Base-by-base conservation (phyloP, 2,113 vertebrate species). In the Otus sunia region DNA sequence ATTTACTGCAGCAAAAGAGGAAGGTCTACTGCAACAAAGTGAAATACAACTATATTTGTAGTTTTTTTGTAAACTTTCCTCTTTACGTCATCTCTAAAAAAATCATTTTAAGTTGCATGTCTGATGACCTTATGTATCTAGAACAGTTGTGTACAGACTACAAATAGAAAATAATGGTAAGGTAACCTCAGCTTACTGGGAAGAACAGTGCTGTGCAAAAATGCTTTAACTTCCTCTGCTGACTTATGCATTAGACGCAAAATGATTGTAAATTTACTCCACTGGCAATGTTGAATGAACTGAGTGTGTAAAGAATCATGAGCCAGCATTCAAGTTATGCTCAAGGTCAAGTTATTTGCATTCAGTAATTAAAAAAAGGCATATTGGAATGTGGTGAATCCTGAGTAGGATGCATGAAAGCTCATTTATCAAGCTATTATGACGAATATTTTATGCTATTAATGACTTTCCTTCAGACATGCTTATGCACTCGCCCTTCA, bases 371-470 rank as follows among this genome's bases (percentile, higher is more conserved):
- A 97, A 94, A 93, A 97, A 78, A 94, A 96, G 58, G 82, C 82
- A 88, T 93, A 85, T 91, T 96, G 96, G 94, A 97, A 97, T 93
- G 74, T 20, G 9, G 93, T 95, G 96, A 88, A 84, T 97, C 85
- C 92, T 53, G 83, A 92, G 94, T 36, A 83, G 78, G 82, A 78
- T 91, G 75, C 92, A 52, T 88, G 94, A 96, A 96, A 96, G 95
- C 92, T 95, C 91, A 95, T 97, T 96, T 96, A 97, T 96, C 96
- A 96, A 91, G 60, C 80, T 87, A 95, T 93, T 97, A 96, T 90
- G 88, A 95, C 36, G 21, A 94, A 87, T 72, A 92, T 96, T 97
- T 97, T 94, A 77, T 85, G 60, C 88, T 84, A 62, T 93, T 97
- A 94, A 96, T 92, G 92, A 90, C 92, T 97, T 95, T 74, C 72